Evolutionary conservation across 2,113 vertebrate genomes (phyloP).

Genomic region (Mormoops blainvillei): DNA sequence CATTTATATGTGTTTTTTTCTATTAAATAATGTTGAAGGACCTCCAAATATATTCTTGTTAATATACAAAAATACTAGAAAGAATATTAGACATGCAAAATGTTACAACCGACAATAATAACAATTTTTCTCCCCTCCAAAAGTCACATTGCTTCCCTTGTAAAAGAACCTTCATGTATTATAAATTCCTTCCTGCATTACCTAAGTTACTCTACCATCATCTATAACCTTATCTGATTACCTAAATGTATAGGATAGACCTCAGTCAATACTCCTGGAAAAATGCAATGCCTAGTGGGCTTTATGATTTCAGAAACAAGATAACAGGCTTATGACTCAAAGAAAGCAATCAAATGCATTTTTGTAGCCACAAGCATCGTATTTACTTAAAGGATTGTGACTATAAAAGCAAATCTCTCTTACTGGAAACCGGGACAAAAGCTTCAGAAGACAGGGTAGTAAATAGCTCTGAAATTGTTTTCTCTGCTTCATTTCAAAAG

Average conservation of each 20-base stretch:
- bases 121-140: slow-evolving; percentile 28
- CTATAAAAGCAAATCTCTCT: slow-evolving; percentile 79
- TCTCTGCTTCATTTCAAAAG: slow-evolving; percentile 81
- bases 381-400: slow-evolving; percentile 80
- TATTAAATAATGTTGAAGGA: slow-evolving; percentile 4
- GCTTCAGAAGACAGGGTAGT: slow-evolving; percentile 73
- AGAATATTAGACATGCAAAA: slow-evolving; percentile 36
- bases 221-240: slow-evolving; percentile 65
- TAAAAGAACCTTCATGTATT: slow-evolving; percentile 49
- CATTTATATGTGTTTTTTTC: not conserved
- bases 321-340: slow-evolving; percentile 77
- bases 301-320: slow-evolving; percentile 77
- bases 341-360: slow-evolving; percentile 75
- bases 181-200: slow-evolving; percentile 41
- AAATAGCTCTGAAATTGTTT: slow-evolving; percentile 84
- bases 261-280: slow-evolving; percentile 65
- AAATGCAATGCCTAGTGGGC: slow-evolving; percentile 59
- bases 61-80: not conserved
- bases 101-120: slow-evolving; percentile 21
- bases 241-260: slow-evolving; percentile 50
- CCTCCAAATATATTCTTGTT: not conserved
- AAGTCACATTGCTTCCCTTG: not conserved
- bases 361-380: slow-evolving; percentile 74
- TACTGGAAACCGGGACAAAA: slow-evolving; percentile 78
- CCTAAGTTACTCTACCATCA: slow-evolving; percentile 40